Evolutionary conservation across 1,140 invertebrate species (phyloP).

Genomic region (Eulimnadia texana): DNA sequence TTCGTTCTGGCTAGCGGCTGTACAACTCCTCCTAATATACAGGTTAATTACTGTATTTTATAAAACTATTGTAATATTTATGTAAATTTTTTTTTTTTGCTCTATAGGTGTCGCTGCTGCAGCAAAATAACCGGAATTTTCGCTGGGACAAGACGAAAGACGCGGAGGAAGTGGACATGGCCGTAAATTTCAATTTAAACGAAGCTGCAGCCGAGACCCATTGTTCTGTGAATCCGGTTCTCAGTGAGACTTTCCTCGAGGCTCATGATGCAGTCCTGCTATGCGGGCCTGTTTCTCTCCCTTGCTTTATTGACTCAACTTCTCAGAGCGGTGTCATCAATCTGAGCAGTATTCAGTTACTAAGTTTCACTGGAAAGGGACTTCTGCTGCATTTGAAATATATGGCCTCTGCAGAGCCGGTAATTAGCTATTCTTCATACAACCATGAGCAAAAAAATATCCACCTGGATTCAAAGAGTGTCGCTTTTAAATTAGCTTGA

Average conservation of each 20-base stretch:
- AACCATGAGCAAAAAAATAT: no score
- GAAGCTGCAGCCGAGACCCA: neutral
- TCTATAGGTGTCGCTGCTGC: constrained; percentile 8
- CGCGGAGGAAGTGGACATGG: constrained; percentile 2
- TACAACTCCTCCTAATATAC: constrained; percentile 39
- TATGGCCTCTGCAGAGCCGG: constrained; percentile 4
- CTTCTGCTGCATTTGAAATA: constrained; percentile 50
- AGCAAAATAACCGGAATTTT: constrained; percentile 18
- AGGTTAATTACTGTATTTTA: constrained; percentile 46
- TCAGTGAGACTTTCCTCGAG: constrained; percentile 62
- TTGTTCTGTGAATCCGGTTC: constrained; percentile 46
- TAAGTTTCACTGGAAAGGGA: constrained; percentile 58
- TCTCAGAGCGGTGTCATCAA: constrained; percentile 68
- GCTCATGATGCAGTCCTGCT: constrained; percentile 76
- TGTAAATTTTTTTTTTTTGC: neutral
- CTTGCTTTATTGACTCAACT: constrained; percentile 64
- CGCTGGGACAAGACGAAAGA: neutral
- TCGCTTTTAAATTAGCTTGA: no score
- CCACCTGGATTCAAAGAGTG: no score
- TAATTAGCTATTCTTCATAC: neutral
- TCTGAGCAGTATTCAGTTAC: constrained; percentile 68
- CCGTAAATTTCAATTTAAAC: constrained; percentile 4
- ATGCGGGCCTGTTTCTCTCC: constrained; percentile 68
- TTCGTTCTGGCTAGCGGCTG: constrained; percentile 64
- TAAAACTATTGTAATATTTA: constrained; percentile 6